phyloP scores from a whole-genome alignment of 2,888 invertebrate species.

The Lithophane ornitopus region DNA sequence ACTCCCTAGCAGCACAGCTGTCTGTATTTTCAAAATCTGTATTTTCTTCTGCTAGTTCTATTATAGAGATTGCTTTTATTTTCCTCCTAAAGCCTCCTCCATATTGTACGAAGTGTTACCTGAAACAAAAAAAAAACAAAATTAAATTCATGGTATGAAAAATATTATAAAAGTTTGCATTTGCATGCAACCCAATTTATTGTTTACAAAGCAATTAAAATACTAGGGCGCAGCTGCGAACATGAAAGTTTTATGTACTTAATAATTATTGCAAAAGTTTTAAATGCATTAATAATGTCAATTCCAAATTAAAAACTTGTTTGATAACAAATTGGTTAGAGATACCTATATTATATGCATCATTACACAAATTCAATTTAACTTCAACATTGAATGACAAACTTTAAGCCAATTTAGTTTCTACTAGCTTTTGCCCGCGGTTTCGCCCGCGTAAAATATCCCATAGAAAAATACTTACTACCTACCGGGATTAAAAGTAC shows the following conservation, averaged over 20 bases:
- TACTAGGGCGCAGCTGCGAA: slow-evolving; percentile 28
- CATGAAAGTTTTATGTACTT: slow-evolving; percentile 25
- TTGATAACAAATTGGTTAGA: slow-evolving; percentile 8
- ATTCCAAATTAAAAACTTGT: slow-evolving; percentile 19
- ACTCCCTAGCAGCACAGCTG: too few species aligned
- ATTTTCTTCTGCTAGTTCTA: background rate
- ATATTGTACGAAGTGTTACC: slow-evolving; percentile 24
- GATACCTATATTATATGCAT: background rate
- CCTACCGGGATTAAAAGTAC: too few species aligned
- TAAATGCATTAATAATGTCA: slow-evolving; percentile 29
- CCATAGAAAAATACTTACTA: too few species aligned
- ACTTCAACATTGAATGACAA: background rate
- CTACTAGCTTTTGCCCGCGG: background rate
- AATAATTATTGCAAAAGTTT: slow-evolving; percentile 42
- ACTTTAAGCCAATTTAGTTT: background rate
- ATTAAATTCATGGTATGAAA: slow-evolving; percentile 24
- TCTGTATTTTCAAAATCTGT: background rate
- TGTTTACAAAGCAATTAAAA: slow-evolving; percentile 43
- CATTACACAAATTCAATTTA: background rate
- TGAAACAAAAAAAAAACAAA: slow-evolving; percentile 41
- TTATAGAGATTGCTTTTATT: background rate
- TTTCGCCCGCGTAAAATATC: too few species aligned
- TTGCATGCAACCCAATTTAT: slow-evolving; percentile 36
- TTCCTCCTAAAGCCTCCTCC: background rate
- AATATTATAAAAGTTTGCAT: slow-evolving; percentile 12